Conservation (phyloP, 2,113 vertebrate genomes). For the Cephalopterus ornatus region DNA sequence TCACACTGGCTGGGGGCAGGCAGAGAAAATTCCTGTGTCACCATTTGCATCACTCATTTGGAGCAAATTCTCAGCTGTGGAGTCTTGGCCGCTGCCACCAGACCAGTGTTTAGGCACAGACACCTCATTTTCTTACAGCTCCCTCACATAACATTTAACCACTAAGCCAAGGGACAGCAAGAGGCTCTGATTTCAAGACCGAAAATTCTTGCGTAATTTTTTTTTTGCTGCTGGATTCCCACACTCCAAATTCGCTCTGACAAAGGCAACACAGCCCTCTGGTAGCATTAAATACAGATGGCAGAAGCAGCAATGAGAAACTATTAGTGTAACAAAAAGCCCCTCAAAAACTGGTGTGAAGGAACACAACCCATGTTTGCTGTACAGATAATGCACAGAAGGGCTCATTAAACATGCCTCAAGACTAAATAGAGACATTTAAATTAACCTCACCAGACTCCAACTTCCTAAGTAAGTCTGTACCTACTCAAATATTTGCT, state of each 20-base stretch:
- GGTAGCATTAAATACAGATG: background rate
- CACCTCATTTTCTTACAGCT: background rate
- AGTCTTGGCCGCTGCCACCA: background rate
- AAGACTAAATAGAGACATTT: background rate
- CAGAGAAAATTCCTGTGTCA: background rate
- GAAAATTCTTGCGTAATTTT: background rate
- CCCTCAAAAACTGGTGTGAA: background rate
- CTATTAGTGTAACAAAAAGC: background rate
- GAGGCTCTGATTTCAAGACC: background rate
- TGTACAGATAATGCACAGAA: background rate
- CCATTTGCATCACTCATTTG: background rate
- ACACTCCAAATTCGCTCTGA: background rate
- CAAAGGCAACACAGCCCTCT: background rate
- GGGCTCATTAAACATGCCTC: background rate
- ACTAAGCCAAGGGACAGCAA: background rate
- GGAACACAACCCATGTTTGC: background rate
- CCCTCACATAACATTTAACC: background rate
- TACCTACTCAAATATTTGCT: constrained; percentile 6
- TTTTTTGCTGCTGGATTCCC: background rate
- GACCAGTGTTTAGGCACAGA: background rate
- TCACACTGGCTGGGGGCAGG: background rate
- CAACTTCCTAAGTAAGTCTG: background rate
- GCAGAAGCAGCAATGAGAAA: background rate
- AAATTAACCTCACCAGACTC: background rate
- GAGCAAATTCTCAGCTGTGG: background rate